Base-by-base conservation (phyloP, 1,140 invertebrate species). In the Bombus polaris region DNA sequence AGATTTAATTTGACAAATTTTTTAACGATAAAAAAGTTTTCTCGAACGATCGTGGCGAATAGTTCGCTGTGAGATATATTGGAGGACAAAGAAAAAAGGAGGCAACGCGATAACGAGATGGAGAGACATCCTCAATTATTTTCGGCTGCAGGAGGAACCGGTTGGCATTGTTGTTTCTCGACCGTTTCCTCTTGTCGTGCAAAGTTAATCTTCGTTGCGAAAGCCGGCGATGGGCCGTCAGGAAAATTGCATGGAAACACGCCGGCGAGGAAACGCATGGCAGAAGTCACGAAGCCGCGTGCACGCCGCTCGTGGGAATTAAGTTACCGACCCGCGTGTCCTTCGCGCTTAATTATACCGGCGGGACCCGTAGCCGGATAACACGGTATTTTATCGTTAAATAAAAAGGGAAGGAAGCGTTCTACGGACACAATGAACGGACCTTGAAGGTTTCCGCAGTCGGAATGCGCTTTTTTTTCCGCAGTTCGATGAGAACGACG, bases 181-280 rank as follows among this genome's bases (percentile, higher is more conserved):
- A 6, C 32, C 74, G 53, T 53, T 76, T 76, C 74, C 74, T 37
- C 53, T 18, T 57, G 47, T n/a, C 74, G 47, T 59, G 74, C 74
- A 25, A 28, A 59, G 35, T 59, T 76, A 74, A 82, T 87, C 75
- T 44, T 73, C 83, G 75, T 72, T 74, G 72, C 76, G 87, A 88
- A 79, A 88, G 88, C 8, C n/a, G 79, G 57, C 77, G 71, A 47
- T 18, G 28, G 59, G 22, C 39, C 25, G 81, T 79, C 62, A 65
- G 85, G 86, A 87, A 87, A 86, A 91, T 88, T 87, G 88, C 85
- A 84, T 89, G 89, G 91, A 92, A 92, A 92, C 83, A 89, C 77
- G 78, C 59, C 35, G 74, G 74, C 74, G 57, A 62, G 85, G 84
- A 87, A 87, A 89, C 77, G 79, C 39, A 65, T 71, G 82, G 18